Evolutionary conservation across 64 coral and sea anemone species (phyloP).

Genomic region (Acropora yongei): DNA sequence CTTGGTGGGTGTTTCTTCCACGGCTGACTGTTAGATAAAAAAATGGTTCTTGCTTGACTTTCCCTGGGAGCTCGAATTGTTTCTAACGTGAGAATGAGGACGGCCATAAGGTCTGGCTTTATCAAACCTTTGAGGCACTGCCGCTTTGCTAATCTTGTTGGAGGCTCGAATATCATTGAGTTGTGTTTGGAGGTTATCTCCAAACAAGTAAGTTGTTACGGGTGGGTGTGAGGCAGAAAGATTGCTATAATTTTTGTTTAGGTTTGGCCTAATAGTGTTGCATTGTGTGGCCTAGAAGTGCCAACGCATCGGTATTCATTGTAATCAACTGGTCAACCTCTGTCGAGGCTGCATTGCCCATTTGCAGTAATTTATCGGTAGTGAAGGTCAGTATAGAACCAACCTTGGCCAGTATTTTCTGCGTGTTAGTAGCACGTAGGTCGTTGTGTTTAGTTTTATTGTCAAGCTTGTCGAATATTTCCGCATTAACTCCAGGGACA

Average conservation of each 20-base stretch:
- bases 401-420: slow-evolving; percentile 40
- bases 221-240: background rate
- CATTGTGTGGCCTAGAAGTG: no score
- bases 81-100: background rate
- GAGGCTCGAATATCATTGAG: no score
- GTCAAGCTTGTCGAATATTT: slow-evolving; percentile 49
- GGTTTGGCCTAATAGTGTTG: background rate
- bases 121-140: background rate
- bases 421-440: slow-evolving; percentile 22
- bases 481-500: background rate
- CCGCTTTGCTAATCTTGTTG: background rate
- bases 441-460: slow-evolving; percentile 35
- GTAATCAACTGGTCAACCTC: slow-evolving; percentile 30
- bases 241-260: background rate
- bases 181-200: slow-evolving; percentile 6
- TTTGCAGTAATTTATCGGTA: slow-evolving; percentile 41
- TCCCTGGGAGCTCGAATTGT: background rate
- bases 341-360: slow-evolving; percentile 21
- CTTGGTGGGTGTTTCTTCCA: background rate
- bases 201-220: slow-evolving; percentile 18
- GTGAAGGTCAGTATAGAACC: slow-evolving; percentile 19
- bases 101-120: background rate
- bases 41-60: background rate
- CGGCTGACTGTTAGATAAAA: background rate
- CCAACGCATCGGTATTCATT: no score